phyloP scores from a whole-genome alignment of 2,888 invertebrate genomes.

The Xestia ashworthii region DNA sequence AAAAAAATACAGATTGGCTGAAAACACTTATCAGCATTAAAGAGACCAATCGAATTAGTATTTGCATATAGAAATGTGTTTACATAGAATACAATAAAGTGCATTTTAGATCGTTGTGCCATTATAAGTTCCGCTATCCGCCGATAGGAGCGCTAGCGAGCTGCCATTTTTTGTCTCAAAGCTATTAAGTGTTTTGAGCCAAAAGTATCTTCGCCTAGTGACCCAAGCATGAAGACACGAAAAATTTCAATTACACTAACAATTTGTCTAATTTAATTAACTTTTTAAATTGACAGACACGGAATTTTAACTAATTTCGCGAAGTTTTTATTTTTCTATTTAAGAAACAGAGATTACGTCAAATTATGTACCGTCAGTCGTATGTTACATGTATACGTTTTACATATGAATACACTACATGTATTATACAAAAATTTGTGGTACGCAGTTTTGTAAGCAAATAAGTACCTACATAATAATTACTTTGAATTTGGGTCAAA shows the following conservation, averaged over 20 bases:
- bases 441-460: slow-evolving; percentile 53
- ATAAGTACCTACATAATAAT: slow-evolving; percentile 6
- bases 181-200: slow-evolving; percentile 29
- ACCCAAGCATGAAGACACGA: slow-evolving; percentile 37
- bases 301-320: slow-evolving; percentile 61
- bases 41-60: not conserved
- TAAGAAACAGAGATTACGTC: slow-evolving; percentile 58
- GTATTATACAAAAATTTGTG: slow-evolving; percentile 56
- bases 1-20: slow-evolving; percentile 32
- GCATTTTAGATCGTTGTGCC: slow-evolving; percentile 7
- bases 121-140: slow-evolving; percentile 12
- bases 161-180: not conserved
- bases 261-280: slow-evolving; percentile 73
- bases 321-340: slow-evolving; percentile 34
- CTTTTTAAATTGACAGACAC: slow-evolving; percentile 78
- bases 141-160: slow-evolving; percentile 5
- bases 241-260: slow-evolving; percentile 58
- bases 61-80: slow-evolving; percentile 18
- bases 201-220: slow-evolving; percentile 38
- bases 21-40: slow-evolving; percentile 34
- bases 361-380: slow-evolving; percentile 64
- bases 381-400: slow-evolving; percentile 61
- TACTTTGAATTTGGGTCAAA: not conserved
- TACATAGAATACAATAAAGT: slow-evolving; percentile 19
- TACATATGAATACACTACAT: slow-evolving; percentile 62